Percentiles rank a stretch among this genome's conserved stretches.
Conservation (phyloP, 2,113 vertebrate species). For the Aphelocoma coerulescens region DNA sequence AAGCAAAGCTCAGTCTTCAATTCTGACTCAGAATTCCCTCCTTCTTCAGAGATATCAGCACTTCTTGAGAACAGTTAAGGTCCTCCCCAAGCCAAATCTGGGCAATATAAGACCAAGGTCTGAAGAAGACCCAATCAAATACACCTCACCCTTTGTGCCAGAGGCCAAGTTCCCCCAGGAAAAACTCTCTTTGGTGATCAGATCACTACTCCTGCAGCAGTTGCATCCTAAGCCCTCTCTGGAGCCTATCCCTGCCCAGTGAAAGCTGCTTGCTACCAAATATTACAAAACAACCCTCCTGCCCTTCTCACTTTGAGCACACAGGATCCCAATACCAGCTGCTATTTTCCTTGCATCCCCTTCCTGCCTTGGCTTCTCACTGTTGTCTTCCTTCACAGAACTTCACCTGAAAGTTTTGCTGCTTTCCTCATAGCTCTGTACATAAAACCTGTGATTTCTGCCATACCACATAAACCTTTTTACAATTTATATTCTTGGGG, state of each 20-base stretch:
- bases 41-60: background rate
- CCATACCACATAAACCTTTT: background rate
- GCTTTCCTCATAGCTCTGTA: background rate
- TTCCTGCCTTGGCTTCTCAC: background rate
- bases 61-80: background rate
- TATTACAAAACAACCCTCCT: background rate
- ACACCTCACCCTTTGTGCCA: background rate
- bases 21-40: background rate
- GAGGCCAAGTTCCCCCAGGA: background rate
- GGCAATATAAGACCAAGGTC: rapidly evolving
- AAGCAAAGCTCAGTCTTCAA: background rate
- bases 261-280: background rate
- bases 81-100: background rate
- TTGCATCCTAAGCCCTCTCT: background rate
- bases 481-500: conserved; percentile 17
- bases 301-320: background rate
- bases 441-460: background rate
- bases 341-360: background rate
- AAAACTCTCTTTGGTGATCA: background rate
- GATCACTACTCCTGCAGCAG: background rate
- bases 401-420: rapidly evolving
- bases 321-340: too few species aligned
- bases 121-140: background rate
- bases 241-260: background rate
- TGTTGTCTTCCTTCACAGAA: background rate